Percentiles rank a stretch among this genome's conserved stretches.
These are phyloP conservation scores for Oreochromis aureus DNA, from an alignment of 2,113 vertebrate species.

Conservation along the genomic window DNA sequence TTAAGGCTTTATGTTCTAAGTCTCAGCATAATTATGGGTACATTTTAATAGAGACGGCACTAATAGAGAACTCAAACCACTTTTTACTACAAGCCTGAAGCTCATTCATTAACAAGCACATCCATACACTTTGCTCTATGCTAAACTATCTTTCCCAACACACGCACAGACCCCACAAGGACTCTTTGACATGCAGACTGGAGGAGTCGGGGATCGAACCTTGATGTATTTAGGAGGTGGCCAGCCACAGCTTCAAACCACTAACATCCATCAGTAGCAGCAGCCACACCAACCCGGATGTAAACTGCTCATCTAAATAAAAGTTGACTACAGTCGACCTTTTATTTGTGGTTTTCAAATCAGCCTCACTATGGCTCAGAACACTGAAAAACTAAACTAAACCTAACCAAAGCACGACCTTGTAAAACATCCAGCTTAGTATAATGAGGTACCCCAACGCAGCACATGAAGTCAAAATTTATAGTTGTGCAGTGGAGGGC, in stretches of 20 bases:
- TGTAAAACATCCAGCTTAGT: conserved; percentile 6
- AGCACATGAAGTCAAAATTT: conserved; percentile 27
- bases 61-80: background rate
- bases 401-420: background rate
- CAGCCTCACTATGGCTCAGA: background rate
- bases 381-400: background rate
- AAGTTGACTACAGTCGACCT: background rate
- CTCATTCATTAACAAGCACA: background rate
- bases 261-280: background rate
- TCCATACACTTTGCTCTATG: background rate
- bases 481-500: background rate
- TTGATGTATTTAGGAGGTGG: background rate
- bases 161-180: background rate
- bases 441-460: conserved; percentile 10
- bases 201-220: background rate
- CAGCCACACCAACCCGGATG: background rate
- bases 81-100: background rate
- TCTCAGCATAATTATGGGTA: background rate
- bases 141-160: background rate
- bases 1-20: background rate
- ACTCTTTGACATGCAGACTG: background rate
- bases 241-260: background rate
- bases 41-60: background rate
- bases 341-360: background rate
- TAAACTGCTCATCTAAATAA: background rate